phyloP scores from a whole-genome alignment of 2,888 invertebrate genomes.

The Phlogophora meticulosa region DNA sequence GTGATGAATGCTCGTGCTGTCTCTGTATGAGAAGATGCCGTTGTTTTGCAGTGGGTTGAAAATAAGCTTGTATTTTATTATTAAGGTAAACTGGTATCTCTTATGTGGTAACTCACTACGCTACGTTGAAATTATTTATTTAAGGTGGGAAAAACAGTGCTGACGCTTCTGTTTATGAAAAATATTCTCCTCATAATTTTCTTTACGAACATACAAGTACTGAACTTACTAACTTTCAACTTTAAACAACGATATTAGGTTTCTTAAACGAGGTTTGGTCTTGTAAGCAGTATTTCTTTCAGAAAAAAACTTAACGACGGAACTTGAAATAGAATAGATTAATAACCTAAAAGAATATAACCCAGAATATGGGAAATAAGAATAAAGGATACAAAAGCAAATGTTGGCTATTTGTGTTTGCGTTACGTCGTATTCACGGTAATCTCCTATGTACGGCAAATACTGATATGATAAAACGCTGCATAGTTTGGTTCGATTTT shows the following conservation, averaged over 20 bases:
- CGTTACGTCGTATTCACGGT: too few relatives aligned
- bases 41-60: too few relatives aligned
- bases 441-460: too few relatives aligned
- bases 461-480: too few relatives aligned
- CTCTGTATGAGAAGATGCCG: too few relatives aligned
- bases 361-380: too few relatives aligned
- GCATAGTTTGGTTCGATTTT: not conserved
- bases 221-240: not conserved
- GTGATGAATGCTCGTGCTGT: too few relatives aligned
- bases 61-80: too few relatives aligned
- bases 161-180: not conserved
- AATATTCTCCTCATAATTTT: not conserved
- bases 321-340: not conserved
- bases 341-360: too few relatives aligned
- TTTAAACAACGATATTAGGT: constrained; percentile 22
- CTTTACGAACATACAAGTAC: not conserved
- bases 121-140: not conserved
- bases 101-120: not conserved
- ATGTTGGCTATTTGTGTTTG: too few relatives aligned
- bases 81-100: too few relatives aligned
- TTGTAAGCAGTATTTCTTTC: not conserved
- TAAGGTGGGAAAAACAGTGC: not conserved
- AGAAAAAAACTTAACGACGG: not conserved
- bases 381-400: too few relatives aligned
- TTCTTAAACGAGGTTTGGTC: constrained; percentile 4